Conservation (phyloP, 2,113 vertebrate species). For the Psilopsiagon aymara region DNA sequence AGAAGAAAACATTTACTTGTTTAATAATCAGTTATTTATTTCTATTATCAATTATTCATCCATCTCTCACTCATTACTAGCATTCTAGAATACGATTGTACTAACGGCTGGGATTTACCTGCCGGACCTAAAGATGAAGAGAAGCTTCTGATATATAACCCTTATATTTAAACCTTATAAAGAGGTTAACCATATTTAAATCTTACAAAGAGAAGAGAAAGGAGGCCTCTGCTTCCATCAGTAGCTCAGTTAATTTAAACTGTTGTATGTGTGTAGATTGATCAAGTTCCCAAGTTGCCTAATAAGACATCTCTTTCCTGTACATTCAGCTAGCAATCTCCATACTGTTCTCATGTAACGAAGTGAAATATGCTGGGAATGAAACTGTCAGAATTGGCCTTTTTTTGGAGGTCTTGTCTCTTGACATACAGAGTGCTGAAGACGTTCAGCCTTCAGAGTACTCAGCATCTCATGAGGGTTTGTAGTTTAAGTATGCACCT, state of each 20-base stretch:
- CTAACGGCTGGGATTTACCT: constrained; percentile 31
- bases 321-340: neutral
- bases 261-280: neutral
- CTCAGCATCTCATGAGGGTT: neutral
- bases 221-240: neutral
- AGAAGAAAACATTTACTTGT: constrained; percentile 67
- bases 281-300: neutral
- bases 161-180: neutral
- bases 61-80: neutral
- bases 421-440: neutral
- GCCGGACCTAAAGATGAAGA: neutral
- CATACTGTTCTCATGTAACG: neutral
- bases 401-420: neutral
- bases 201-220: neutral
- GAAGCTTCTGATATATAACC: neutral
- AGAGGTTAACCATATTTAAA: neutral
- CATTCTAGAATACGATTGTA: neutral
- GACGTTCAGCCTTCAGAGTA: neutral
- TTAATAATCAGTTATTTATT: constrained; percentile 68
- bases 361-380: neutral
- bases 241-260: neutral
- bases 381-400: neutral
- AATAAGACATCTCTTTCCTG: neutral
- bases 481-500: neutral
- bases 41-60: constrained; percentile 72